Evolutionary conservation across 2,113 vertebrate genomes (phyloP).

Genomic region (Nicator chloris): DNA sequence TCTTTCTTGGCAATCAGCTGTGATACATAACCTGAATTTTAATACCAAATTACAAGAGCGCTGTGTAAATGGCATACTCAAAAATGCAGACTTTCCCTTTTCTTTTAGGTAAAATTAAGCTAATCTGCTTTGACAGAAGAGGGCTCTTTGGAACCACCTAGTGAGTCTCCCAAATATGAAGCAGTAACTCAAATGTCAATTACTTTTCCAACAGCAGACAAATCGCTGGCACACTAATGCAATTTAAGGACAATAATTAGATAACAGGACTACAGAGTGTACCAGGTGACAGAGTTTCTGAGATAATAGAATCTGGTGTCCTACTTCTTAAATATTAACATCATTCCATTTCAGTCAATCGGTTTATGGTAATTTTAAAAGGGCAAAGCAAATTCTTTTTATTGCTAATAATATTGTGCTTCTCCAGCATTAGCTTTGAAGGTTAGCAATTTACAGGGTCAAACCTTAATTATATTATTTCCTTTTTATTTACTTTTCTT

Average conservation of each 20-base stretch:
- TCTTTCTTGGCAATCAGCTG: slow-evolving; percentile 56
- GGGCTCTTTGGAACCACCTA: slow-evolving; percentile 66
- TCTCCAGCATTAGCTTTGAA: slow-evolving; percentile 73
- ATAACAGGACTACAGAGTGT: slow-evolving; percentile 79
- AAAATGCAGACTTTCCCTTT: slow-evolving; percentile 9
- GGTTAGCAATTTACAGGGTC: slow-evolving; percentile 73
- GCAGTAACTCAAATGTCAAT: slow-evolving; percentile 80
- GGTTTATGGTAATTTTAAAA: slow-evolving; percentile 80
- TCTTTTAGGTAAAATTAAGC: slow-evolving; percentile 61
- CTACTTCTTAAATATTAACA: slow-evolving; percentile 82
- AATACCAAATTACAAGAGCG: slow-evolving; percentile 56
- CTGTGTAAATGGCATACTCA: slow-evolving; percentile 3
- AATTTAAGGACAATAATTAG: slow-evolving; percentile 82
- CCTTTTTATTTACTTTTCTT: slow-evolving; percentile 60
- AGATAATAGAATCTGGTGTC: slow-evolving; percentile 82
- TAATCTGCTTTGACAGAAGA: slow-evolving; percentile 74
- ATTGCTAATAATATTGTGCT: slow-evolving; percentile 78
- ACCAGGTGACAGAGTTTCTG: slow-evolving; percentile 78
- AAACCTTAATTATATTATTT: slow-evolving; percentile 69
- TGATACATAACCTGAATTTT: slow-evolving; percentile 59
- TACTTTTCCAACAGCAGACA: slow-evolving; percentile 77
- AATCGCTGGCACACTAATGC: slow-evolving; percentile 78
- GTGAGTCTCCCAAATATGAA: slow-evolving; percentile 72
- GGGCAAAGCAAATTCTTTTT: slow-evolving; percentile 81
- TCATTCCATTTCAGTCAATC: slow-evolving; percentile 78